Evolutionary conservation across 2,888 invertebrate species (phyloP).

Genomic region (Mythimna albipuncta): DNA sequence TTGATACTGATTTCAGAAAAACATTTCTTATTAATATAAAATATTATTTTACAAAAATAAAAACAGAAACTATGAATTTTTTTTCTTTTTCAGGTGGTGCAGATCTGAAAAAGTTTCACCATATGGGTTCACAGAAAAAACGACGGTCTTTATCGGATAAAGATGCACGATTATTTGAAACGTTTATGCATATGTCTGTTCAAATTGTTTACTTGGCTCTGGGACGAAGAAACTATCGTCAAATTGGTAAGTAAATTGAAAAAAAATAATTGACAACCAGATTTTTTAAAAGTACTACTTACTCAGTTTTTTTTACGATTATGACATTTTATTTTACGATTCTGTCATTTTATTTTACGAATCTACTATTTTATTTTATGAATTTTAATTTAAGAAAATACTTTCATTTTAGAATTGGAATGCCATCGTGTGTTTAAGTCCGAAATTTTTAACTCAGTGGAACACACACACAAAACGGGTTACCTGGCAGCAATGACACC

Average conservation of each 20-base stretch:
- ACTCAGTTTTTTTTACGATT: background rate
- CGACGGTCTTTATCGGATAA: slow-evolving; percentile 91
- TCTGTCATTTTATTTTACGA: background rate
- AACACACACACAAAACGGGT: slow-evolving; percentile 83
- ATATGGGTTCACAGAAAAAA: slow-evolving; percentile 90
- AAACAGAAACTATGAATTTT: no score
- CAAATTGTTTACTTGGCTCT: slow-evolving; percentile 92
- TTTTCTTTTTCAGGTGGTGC: slow-evolving; percentile 77
- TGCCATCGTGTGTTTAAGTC: slow-evolving; percentile 91
- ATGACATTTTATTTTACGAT: background rate
- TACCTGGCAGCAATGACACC: slow-evolving; percentile 68
- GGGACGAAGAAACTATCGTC: slow-evolving; percentile 89
- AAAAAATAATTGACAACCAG: background rate
- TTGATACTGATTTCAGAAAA: no score
- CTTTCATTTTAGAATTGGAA: slow-evolving; percentile 90
- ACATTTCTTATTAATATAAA: no score
- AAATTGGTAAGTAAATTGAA: slow-evolving; percentile 88
- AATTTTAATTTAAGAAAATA: background rate
- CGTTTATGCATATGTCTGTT: slow-evolving; percentile 89
- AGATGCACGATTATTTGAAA: slow-evolving; percentile 91
- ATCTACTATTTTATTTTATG: background rate
- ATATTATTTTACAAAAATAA: no score
- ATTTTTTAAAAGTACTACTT: background rate
- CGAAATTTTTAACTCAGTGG: slow-evolving; percentile 90
- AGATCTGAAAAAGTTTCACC: slow-evolving; percentile 90